Conservation (phyloP, 2,797 vertebrate species). For the Falco concolor region DNA sequence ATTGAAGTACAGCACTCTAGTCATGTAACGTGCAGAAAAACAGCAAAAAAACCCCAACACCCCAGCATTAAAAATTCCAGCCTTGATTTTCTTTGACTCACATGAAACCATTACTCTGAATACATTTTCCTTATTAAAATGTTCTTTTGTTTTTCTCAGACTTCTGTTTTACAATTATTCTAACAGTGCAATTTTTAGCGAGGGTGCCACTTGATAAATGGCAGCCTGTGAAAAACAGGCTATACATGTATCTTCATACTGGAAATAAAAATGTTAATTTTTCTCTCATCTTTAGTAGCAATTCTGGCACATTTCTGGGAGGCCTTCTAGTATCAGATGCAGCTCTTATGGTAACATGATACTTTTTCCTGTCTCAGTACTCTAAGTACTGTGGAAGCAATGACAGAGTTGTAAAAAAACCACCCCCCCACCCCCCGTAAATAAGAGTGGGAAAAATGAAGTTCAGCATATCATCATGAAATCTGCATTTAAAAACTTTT, state of each 20-base stretch:
- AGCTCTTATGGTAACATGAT: neutral
- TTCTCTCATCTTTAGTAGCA: neutral
- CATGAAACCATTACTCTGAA: neutral
- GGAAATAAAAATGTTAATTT: neutral
- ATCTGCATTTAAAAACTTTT: neutral
- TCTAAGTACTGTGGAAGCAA: neutral
- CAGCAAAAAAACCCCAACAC: neutral
- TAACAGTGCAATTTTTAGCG: neutral
- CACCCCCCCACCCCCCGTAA: neutral
- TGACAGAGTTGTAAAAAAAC: neutral
- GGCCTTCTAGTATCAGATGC: neutral
- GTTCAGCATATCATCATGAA: neutral
- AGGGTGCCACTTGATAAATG: neutral
- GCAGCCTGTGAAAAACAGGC: neutral
- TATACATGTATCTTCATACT: neutral
- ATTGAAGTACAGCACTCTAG: neutral
- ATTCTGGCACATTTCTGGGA: neutral
- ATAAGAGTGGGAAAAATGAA: neutral
- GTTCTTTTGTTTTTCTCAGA: neutral
- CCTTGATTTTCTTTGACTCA: neutral
- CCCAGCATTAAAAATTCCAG: neutral
- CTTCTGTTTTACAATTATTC: neutral
- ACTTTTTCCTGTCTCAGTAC: neutral
- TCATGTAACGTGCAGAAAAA: neutral
- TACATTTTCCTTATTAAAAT: neutral